Conservation (phyloP, 2,113 vertebrate species). For the Empidonax traillii region DNA sequence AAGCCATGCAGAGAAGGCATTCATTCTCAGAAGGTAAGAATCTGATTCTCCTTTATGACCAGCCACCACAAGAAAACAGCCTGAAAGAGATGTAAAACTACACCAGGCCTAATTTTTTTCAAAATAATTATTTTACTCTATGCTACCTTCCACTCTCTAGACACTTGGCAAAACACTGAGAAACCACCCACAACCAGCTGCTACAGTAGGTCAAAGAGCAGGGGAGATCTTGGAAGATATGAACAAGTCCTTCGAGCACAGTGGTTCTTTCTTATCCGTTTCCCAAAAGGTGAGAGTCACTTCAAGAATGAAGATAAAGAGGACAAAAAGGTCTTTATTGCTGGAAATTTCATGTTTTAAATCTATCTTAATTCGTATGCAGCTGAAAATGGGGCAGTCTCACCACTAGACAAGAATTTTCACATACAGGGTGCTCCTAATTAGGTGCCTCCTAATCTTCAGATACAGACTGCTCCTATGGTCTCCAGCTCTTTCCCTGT, state of each 20-base stretch:
- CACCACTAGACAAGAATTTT: not conserved
- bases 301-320: not conserved
- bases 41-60: not conserved
- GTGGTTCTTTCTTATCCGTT: not conserved
- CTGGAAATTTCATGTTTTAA: not conserved
- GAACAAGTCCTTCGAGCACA: not conserved
- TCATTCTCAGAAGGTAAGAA: not conserved
- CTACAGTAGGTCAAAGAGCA: not conserved
- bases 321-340: not conserved
- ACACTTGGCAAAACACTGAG: fast-evolving
- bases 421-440: fast-evolving
- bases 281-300: not conserved
- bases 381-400: not conserved
- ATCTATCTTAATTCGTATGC: not conserved
- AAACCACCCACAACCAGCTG: not conserved
- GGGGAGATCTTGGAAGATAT: not conserved
- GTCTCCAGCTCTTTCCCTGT: not conserved
- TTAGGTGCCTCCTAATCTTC: not conserved
- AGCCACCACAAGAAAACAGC: not conserved
- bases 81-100: not conserved
- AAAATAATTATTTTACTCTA: not conserved
- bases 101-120: not conserved
- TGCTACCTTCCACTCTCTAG: not conserved
- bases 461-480: fast-evolving
- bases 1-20: not conserved